Evolutionary conservation across 2,888 invertebrate genomes (phyloP), one percentile per base, ranked within the genome.

Genomic region (Adelphocoris suturalis): DNA sequence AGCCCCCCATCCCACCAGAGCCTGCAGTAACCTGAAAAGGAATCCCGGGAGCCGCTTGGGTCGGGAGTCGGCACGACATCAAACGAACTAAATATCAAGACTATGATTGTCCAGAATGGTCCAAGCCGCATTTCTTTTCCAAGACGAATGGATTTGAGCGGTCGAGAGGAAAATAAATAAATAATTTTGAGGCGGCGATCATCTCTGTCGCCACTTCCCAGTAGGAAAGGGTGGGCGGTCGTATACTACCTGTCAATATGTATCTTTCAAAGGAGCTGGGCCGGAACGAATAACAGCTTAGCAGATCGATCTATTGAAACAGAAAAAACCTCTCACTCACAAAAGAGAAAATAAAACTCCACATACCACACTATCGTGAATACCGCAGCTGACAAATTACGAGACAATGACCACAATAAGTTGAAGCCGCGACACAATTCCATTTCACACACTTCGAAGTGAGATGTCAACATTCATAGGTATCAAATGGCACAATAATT

Each of bases 21-120:
- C 37, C 37, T 37, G 37, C 12, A 23, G 68, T 68, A 23, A 23
- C 68, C 68, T 68, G 23, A 68, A 68, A 68, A 68, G 68, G 68
- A 68, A 68, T 68, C 68, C 68, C 19, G 68, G 68, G n/a, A 68
- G 68, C 68, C 68, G 23, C 68, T 68, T 27, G 23, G 68, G 68
- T 19, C 27, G 68, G 23, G 68, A 68, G 68, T 23, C 68, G 68
- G 68, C 68, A 3, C 68, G 2, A 68, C 68, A 23, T 68, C 68
- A 68, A 68, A 68, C 68, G 68, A n/a, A 23, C 68, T 68, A 68
- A 68, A 68, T 68, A 68, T 68, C 68, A 7, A 19, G 68, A 27
- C 27, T 68, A 27, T 68, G 68, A 68, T 68, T 68, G 68, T 68
- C 68, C 68, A 27, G 27, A 13, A n/a, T 12, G 23, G 19, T n/a